Percentiles rank a stretch among this genome's conserved stretches.
These are phyloP conservation scores for Xestia ashworthii DNA, from an alignment of 2,888 invertebrate species.

Conservation along the genomic window DNA sequence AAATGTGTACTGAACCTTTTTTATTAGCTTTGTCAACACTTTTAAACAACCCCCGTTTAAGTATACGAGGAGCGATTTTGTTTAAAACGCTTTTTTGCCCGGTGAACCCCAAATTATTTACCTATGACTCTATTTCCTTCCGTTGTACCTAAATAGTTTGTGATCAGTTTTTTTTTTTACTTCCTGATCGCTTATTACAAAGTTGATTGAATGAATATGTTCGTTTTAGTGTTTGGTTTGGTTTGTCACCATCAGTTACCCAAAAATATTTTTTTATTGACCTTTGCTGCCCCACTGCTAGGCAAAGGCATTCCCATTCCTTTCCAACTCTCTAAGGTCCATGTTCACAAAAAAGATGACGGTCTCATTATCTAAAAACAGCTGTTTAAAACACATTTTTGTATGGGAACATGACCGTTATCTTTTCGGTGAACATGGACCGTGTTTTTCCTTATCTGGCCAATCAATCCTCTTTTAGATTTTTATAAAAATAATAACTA, in stretches of 20 bases:
- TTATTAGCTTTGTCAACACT: constrained; percentile 73
- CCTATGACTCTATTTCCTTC: constrained; percentile 58
- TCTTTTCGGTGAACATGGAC: no score
- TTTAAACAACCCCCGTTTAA: constrained; percentile 68
- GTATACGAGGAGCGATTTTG: constrained; percentile 65
- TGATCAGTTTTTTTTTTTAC: constrained; percentile 16
- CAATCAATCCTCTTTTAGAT: not conserved
- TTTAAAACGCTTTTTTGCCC: constrained; percentile 62
- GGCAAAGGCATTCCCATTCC: no score
- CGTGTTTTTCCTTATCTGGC: no score
- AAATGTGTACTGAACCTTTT: constrained; percentile 69
- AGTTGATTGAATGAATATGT: no score
- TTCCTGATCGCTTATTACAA: not conserved
- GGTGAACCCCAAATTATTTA: constrained; percentile 56
- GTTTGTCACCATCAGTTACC: not conserved
- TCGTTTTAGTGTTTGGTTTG: not conserved
- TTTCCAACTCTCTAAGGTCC: no score
- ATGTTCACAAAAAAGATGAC: no score
- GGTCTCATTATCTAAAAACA: no score
- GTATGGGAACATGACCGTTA: no score
- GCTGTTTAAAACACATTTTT: no score
- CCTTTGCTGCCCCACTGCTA: no score
- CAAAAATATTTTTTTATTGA: not conserved
- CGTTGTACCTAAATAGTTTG: constrained; percentile 26
- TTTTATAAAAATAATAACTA: no score